Conservation (phyloP, 2,797 vertebrate genomes). For the Tapirus indicus region DNA sequence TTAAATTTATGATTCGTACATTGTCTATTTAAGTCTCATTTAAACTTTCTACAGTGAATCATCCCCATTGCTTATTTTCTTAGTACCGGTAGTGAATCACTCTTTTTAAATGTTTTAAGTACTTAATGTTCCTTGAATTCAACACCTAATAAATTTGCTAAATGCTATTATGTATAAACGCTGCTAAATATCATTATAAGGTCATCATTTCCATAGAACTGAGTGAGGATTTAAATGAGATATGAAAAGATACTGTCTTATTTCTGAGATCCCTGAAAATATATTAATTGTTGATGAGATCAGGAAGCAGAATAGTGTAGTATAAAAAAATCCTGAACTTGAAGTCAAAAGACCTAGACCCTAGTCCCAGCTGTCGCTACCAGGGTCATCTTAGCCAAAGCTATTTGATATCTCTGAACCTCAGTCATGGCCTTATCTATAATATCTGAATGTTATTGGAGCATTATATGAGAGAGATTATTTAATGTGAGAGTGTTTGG, state of each 20-base stretch:
- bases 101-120: slow-evolving; percentile 76
- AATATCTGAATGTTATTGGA: not conserved
- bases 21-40: slow-evolving; percentile 82
- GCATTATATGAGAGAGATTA: not conserved
- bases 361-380: not conserved
- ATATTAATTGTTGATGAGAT: not conserved
- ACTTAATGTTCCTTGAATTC: slow-evolving; percentile 18
- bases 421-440: not conserved
- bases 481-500: not conserved
- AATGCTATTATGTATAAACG: not conserved
- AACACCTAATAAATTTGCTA: not conserved
- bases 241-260: not conserved
- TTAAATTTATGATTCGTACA: slow-evolving; percentile 71
- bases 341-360: not conserved
- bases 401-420: not conserved
- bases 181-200: not conserved
- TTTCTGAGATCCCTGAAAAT: slow-evolving; percentile 39
- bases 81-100: slow-evolving; percentile 84
- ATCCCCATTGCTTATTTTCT: slow-evolving; percentile 80
- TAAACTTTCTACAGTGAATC: slow-evolving; percentile 88
- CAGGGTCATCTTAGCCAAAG: not conserved
- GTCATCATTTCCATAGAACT: not conserved
- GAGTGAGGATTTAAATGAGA: not conserved
- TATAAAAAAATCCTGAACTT: not conserved
- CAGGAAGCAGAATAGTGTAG: not conserved